Percentiles rank a stretch among this genome's conserved stretches.
Conservation (phyloP, 2,797 vertebrate species). For the Alca torda region DNA sequence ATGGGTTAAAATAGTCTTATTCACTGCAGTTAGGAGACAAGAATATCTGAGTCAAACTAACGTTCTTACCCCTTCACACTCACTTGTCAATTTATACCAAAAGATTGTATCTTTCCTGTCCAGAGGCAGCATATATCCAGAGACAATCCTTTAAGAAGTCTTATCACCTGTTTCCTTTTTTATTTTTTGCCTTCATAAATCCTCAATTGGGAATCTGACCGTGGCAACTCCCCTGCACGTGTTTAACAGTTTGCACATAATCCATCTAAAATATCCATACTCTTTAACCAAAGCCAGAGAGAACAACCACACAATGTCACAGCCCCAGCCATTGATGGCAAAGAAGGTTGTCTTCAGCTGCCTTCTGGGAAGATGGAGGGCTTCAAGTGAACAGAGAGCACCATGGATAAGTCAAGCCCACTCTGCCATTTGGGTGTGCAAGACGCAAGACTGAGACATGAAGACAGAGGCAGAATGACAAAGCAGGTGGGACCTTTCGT, state of each 20-base stretch:
- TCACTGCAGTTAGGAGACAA: not conserved
- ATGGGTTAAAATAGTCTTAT: not conserved
- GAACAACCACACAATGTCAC: not conserved
- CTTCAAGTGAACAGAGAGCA: not conserved
- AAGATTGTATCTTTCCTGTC: not conserved
- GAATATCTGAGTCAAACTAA: not conserved
- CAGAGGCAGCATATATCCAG: not conserved
- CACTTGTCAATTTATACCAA: not conserved
- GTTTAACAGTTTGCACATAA: not conserved
- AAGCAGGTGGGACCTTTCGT: not conserved
- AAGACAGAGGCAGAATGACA: not conserved
- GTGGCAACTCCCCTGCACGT: not conserved
- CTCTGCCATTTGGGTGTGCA: not conserved
- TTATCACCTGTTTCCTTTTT: not conserved
- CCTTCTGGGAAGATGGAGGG: fast-evolving
- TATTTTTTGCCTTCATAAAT: not conserved
- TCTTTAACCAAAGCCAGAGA: not conserved
- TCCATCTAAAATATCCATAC: not conserved
- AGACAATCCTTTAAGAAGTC: not conserved
- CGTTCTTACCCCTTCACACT: not conserved
- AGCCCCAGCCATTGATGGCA: not conserved
- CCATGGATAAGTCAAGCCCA: not conserved
- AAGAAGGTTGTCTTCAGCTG: not conserved
- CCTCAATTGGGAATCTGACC: not conserved
- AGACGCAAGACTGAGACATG: not conserved